Evolutionary conservation across 2,113 vertebrate genomes (phyloP), one percentile per base, ranked within the genome.

Genomic region (Chaetodon trifascialis): DNA sequence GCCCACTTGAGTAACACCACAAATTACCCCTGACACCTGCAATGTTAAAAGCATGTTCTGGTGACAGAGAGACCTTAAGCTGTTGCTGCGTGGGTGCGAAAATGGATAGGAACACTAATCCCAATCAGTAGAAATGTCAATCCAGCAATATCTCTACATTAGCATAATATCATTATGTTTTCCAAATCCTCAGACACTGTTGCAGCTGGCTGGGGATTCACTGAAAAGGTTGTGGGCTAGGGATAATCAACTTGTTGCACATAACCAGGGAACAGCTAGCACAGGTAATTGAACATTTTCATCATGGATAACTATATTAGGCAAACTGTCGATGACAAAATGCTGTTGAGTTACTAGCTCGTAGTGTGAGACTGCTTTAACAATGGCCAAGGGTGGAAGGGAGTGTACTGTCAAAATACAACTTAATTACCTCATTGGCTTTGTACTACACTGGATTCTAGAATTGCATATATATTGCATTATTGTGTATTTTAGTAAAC

Each of bases 81-180:
- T 73, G 81, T 68, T 73, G 82, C 75, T 67, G 85, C 8, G 85
- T 87, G 76, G 85, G 81, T 67, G 86, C 71, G 80, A 65, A 79
- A 87, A 90, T 83, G 76, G 82, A 91, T 87, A 71, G 78, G 46
- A 87, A 80, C 83, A 76, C 86, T 88, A 86, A 91, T 93, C 70
- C 73, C 79, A 91, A 91, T 87, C 90, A 92, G 89, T 60, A 79
- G 69, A 93, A 95, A 94, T 92, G 94, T 92, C 94, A 95, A 91
- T 91, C 86, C 84, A 77, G 85, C 83, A 89, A 90, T 81, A 91
- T 83, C 86, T 86, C 66, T 2, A 83, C 83, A 93, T 93, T 90
- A 89, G 78, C 86, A 90, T 91, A 86, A 90, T 92, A 87, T 90
- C 89, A 92, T 93, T 91, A 89, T 79, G 78, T 83, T 87, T 80